A percentile compares a stretch with the other conserved stretches of the same genome.
Conservation (phyloP, 2,113 vertebrate genomes). For the Coturnix japonica region DNA sequence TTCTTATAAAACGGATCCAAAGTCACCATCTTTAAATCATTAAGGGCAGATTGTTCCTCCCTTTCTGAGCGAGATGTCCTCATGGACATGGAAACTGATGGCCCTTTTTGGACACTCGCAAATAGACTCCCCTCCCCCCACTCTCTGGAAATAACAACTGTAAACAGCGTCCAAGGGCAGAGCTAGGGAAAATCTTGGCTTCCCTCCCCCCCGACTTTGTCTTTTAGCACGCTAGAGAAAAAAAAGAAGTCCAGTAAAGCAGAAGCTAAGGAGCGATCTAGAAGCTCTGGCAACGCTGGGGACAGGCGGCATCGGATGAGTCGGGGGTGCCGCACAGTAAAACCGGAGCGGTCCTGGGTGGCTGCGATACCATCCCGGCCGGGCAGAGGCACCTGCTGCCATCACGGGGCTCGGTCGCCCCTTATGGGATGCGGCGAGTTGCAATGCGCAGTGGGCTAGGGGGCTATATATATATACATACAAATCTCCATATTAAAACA, state of each 20-base stretch:
- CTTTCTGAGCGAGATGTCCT: neutral
- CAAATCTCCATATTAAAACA: neutral
- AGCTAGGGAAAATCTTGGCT: neutral
- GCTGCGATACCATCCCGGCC: neutral
- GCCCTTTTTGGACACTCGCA: neutral
- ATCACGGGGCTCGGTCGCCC: neutral
- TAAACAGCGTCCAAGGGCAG: neutral
- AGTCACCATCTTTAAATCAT: slow-evolving; percentile 26
- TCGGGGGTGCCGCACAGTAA: neutral
- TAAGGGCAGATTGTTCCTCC: neutral
- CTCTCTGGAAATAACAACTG: neutral
- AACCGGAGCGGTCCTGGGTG: rapidly evolving
- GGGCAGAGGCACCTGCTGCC: neutral
- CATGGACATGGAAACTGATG: neutral
- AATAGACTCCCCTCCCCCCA: neutral
- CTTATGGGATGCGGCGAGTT: neutral
- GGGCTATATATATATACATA: neutral
- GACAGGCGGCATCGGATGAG: neutral
- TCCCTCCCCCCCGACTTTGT: neutral
- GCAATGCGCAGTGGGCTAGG: neutral
- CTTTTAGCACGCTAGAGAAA: neutral
- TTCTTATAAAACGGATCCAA: neutral
- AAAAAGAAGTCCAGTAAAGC: neutral
- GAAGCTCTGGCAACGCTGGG: rapidly evolving
- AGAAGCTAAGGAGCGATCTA: neutral